These are phyloP conservation scores for Acanthiza pusilla DNA, from an alignment of 2,797 vertebrate genomes.

Conservation along the genomic window DNA sequence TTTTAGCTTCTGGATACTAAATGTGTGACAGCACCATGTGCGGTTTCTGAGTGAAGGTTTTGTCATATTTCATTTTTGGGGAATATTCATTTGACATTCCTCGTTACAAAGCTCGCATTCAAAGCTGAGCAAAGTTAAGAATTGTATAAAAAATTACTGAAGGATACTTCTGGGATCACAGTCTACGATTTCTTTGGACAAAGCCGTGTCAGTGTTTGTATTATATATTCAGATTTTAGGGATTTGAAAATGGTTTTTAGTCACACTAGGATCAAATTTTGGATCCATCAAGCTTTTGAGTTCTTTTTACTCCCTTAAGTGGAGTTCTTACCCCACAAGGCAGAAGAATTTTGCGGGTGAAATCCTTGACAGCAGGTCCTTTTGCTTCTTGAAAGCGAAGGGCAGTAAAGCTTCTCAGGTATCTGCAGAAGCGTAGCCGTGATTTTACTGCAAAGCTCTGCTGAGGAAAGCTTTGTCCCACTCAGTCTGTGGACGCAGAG, in stretches of 20 bases:
- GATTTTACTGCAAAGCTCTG: neutral
- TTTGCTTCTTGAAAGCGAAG: neutral
- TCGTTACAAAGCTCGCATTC: neutral
- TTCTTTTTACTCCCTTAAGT: neutral
- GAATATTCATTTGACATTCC: neutral
- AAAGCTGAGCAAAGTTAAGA: neutral
- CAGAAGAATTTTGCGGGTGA: neutral
- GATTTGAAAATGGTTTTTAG: neutral
- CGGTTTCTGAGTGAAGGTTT: conserved; percentile 3
- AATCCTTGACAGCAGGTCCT: neutral
- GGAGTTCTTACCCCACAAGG: neutral
- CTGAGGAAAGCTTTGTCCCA: neutral
- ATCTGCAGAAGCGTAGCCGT: neutral
- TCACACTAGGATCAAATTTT: neutral
- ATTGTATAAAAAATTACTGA: neutral
- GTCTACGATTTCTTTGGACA: neutral
- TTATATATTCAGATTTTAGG: neutral
- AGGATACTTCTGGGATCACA: neutral
- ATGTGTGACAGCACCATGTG: neutral
- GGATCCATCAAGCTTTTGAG: neutral
- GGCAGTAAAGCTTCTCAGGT: neutral
- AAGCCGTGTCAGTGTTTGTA: neutral
- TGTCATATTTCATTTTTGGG: neutral
- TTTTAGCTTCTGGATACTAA: neutral
- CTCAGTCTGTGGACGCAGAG: neutral